Base-by-base conservation (phyloP, 2,113 vertebrate genomes). In the Emydura subglobosa region DNA sequence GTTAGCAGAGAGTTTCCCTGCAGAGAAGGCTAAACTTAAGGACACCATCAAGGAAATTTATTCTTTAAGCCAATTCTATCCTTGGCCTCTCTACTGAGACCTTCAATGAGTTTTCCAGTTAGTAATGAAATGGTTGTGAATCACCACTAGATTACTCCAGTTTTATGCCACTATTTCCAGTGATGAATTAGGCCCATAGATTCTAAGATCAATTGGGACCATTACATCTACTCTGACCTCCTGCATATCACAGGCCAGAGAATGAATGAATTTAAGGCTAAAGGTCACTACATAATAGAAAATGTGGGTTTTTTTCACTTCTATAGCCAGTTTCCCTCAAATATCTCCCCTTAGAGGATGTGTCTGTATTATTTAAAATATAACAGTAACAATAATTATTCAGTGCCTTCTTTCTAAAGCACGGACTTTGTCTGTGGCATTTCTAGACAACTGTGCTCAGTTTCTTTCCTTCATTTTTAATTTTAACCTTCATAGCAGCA, bases 401-500 rank as follows among this genome's bases (percentile, higher is more conserved):
- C 54, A 82, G 34, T 22, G 55, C 3, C 16, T 68, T 81, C 59
- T 82, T 88, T 51, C 87, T 90, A 5, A 14, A 95, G 31, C 16
- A 44, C 44, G 11, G 27, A 49, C 54, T 89, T 94, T 93, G 42
- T 83, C 90, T 92, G 79, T 0, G 10, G 3, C 88, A 94, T 91
- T 94, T 94, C 76, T 42, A 89, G 80, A 85, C 80, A 94, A 93
- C 27, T 82, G 44, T 7, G 92, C 68, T 27, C 90, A 92, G 61
- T 90, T 74, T 79, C 79, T 72, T 91, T 89, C 55, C 24, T 55
- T 54, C 53, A 91, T 86, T 95, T 68, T 95, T 90, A 85, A 94
- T 95, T 91, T 95, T 92, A 94, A 96, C 80, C 92, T 93, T 89
- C 82, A 68, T 49, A 83, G 51, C 42, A 94, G 59, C 82, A 95